phyloP scores from a whole-genome alignment of 1,140 invertebrate species.

The Plutomurus gul region DNA sequence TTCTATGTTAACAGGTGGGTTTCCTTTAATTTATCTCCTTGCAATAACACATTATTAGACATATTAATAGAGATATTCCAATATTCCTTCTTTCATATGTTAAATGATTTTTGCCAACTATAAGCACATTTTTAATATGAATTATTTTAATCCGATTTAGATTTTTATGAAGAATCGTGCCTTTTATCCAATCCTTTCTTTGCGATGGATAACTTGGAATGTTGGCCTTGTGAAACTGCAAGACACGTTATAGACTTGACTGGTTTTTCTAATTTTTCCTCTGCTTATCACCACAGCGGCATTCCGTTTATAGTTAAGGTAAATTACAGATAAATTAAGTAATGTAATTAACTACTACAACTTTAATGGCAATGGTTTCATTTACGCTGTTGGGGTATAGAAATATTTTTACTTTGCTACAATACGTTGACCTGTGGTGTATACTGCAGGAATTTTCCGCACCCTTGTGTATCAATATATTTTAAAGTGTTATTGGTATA shows the following conservation, averaged over 20 bases:
- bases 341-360: too few species aligned
- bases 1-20: constrained; percentile 67
- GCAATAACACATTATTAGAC: neutral
- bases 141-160: too few species aligned
- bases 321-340: too few species aligned
- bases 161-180: constrained; percentile 78
- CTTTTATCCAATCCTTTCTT: constrained; percentile 76
- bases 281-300: constrained; percentile 57
- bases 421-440: too few species aligned
- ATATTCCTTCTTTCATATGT: neutral
- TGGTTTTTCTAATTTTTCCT: constrained; percentile 55
- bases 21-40: neutral
- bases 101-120: too few species aligned
- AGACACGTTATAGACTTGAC: constrained; percentile 64
- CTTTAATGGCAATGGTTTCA: too few species aligned
- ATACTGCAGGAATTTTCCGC: too few species aligned
- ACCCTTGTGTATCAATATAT: too few species aligned
- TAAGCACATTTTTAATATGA: too few species aligned
- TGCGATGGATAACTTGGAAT: constrained; percentile 71
- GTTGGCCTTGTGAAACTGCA: constrained; percentile 73
- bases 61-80: neutral
- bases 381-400: too few species aligned
- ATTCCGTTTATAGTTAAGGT: constrained; percentile 59
- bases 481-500: too few species aligned
- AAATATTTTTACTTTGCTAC: too few species aligned